phyloP scores from a whole-genome alignment of 2,888 invertebrate genomes.

The Rhaphigaster nebulosa region DNA sequence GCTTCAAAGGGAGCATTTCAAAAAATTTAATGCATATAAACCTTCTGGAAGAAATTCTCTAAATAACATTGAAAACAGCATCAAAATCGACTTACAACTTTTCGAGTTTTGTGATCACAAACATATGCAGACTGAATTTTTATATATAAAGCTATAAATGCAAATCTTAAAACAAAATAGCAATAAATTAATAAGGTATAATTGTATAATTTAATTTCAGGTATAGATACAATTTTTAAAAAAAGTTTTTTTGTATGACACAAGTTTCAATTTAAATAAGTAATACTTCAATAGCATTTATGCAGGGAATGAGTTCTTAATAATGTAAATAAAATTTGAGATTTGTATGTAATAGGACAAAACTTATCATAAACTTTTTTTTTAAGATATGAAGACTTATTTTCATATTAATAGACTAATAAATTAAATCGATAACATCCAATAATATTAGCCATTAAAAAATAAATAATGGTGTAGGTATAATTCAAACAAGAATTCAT shows the following conservation, averaged over 20 bases:
- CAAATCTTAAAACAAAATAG: neutral
- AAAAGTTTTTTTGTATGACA: neutral
- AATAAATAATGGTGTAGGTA: neutral
- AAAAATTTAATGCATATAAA: too few relatives aligned
- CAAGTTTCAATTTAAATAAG: neutral
- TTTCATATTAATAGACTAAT: neutral
- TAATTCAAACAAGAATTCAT: slow-evolving; percentile 33
- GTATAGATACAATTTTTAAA: neutral
- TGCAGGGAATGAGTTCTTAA: neutral
- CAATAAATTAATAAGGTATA: neutral
- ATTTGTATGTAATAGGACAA: neutral
- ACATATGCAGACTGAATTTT: too few relatives aligned
- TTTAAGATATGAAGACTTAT: neutral
- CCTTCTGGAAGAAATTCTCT: too few relatives aligned
- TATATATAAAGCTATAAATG: too few relatives aligned
- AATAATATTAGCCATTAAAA: neutral
- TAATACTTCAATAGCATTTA: neutral
- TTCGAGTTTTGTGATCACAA: too few relatives aligned
- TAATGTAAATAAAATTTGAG: neutral
- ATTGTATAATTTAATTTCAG: neutral
- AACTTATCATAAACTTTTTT: neutral
- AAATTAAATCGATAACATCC: neutral
- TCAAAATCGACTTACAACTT: too few relatives aligned
- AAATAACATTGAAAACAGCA: too few relatives aligned
- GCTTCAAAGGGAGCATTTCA: too few relatives aligned